phyloP scores from a whole-genome alignment of 1,140 invertebrate species.

The Drosophila kikkawai region DNA sequence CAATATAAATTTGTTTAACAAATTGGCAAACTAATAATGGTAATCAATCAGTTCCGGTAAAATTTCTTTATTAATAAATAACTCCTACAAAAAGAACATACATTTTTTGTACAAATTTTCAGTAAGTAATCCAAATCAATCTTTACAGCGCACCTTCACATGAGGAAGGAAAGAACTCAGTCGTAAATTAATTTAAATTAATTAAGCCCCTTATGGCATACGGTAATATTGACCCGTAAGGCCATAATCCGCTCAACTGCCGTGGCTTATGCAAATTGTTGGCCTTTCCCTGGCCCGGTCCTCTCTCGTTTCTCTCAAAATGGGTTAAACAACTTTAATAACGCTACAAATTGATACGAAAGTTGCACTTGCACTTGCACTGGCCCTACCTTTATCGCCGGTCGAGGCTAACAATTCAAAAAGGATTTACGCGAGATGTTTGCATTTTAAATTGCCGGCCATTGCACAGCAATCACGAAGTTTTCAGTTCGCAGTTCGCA shows the following conservation, averaged over 20 bases:
- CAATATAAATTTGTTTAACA: background rate
- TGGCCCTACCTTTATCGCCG: background rate
- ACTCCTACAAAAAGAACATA: background rate
- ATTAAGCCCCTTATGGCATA: slow-evolving; percentile 33
- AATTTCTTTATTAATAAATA: background rate
- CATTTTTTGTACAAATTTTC: too few relatives aligned
- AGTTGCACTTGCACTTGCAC: background rate
- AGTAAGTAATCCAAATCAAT: background rate
- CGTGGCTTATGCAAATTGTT: slow-evolving; percentile 53
- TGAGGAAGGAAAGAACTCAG: background rate
- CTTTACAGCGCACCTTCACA: background rate
- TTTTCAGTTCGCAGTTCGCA: slow-evolving; percentile 16
- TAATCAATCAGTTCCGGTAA: background rate
- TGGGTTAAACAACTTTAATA: slow-evolving; percentile 41
- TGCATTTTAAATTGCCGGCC: slow-evolving; percentile 47
- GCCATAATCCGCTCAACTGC: slow-evolving; percentile 36
- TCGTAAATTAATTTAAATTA: slow-evolving; percentile 54
- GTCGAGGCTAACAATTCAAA: slow-evolving; percentile 30
- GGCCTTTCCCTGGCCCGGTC: background rate
- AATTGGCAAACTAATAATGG: background rate
- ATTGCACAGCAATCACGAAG: slow-evolving; percentile 45
- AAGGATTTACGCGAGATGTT: slow-evolving; percentile 46
- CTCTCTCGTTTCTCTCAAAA: background rate
- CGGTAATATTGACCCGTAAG: slow-evolving; percentile 37
- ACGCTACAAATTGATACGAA: slow-evolving; percentile 46